phyloP scores from a whole-genome alignment of 2,113 vertebrate genomes.

The Dipodomys spectabilis region DNA sequence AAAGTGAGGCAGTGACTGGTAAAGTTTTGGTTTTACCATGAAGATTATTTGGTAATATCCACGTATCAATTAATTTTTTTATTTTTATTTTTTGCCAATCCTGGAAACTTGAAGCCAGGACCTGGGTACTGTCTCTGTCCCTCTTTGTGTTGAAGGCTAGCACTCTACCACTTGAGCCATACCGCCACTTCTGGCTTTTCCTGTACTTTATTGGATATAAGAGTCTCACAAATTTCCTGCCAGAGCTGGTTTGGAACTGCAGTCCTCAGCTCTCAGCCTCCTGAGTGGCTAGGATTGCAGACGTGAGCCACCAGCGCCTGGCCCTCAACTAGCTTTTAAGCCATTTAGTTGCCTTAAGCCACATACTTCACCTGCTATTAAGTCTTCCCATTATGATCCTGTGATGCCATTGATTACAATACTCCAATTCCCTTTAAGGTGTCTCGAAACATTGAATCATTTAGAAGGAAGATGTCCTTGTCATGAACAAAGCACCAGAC shows the following conservation, averaged over 20 bases:
- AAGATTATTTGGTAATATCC: conserved; percentile 31
- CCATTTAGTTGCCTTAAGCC: background rate
- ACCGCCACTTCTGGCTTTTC: too few relatives aligned
- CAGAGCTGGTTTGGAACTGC: too few relatives aligned
- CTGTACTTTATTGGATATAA: too few relatives aligned
- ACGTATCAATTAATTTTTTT: background rate
- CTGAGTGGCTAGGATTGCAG: too few relatives aligned
- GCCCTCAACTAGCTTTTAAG: conserved; percentile 2
- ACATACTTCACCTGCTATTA: background rate
- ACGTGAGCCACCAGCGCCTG: too few relatives aligned
- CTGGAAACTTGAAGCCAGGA: too few relatives aligned
- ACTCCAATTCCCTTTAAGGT: conserved; percentile 42
- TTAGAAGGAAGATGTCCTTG: conserved; percentile 50
- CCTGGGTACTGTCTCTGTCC: too few relatives aligned
- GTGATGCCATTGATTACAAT: background rate
- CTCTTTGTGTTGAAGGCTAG: too few relatives aligned
- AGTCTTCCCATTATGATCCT: background rate
- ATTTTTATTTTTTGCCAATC: too few relatives aligned
- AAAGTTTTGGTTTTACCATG: conserved; percentile 36
- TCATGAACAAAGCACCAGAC: conserved; percentile 42
- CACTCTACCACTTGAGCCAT: too few relatives aligned
- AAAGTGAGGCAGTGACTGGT: background rate
- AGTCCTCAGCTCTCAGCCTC: too few relatives aligned
- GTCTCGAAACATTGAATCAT: conserved; percentile 38
- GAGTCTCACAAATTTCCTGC: too few relatives aligned